phyloP scores from a whole-genome alignment of 2,888 invertebrate species.

The Hirtodrosophila confusa region DNA sequence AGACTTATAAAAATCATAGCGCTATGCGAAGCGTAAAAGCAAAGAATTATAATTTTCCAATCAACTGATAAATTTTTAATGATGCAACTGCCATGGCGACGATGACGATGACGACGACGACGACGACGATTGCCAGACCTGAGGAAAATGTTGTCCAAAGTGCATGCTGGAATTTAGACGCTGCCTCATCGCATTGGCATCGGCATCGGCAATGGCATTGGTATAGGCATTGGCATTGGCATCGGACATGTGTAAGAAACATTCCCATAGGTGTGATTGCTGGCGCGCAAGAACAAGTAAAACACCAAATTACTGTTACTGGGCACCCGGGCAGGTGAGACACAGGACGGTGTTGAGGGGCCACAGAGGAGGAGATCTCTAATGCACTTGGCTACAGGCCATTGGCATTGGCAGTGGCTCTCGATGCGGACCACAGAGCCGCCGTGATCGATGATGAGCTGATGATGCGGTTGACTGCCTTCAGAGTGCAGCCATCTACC shows the following conservation, averaged over 20 bases:
- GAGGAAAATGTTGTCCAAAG: conserved; percentile 73
- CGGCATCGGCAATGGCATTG: conserved; percentile 13
- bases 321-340: conserved; percentile 7
- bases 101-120: conserved; percentile 18
- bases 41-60: conserved; percentile 79
- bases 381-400: conserved; percentile 62
- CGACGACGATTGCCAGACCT: conserved; percentile 20
- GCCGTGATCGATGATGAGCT: conserved; percentile 74
- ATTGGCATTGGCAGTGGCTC: conserved; percentile 50
- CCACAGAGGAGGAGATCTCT: conserved; percentile 22
- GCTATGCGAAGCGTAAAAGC: conserved; percentile 72
- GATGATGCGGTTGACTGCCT: conserved; percentile 60
- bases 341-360: too few species aligned
- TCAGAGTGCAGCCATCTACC: conserved; percentile 38
- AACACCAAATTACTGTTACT: conserved; percentile 77
- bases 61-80: conserved; percentile 79
- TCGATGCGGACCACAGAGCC: conserved; percentile 47
- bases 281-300: conserved; percentile 78
- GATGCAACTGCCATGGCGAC: conserved; percentile 54
- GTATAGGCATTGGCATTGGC: conserved; percentile 29
- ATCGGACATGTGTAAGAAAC: conserved; percentile 73
- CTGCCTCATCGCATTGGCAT: conserved; percentile 19
- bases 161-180: conserved; percentile 70
- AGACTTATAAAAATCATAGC: conserved; percentile 69
- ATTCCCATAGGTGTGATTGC: conserved; percentile 80